A percentile compares a stretch with the other conserved stretches of the same genome.
These are phyloP conservation scores for Engraulis encrasicolus DNA, from an alignment of 2,113 vertebrate species.

Conservation along the genomic window DNA sequence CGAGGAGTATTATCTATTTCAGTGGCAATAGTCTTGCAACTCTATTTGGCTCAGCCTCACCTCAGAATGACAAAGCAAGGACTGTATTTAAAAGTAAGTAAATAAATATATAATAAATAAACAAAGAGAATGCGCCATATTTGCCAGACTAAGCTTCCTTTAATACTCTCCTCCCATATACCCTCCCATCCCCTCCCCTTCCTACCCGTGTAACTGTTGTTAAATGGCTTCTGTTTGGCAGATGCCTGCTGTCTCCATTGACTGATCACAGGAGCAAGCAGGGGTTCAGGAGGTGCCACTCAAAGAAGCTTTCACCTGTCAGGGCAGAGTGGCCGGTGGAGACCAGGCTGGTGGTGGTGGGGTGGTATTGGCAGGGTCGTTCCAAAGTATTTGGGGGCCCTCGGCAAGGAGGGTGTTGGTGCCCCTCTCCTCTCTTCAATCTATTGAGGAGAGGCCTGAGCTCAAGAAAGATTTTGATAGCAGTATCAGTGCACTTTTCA, in stretches of 20 bases:
- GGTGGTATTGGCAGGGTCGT: too few relatives aligned
- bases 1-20: background rate
- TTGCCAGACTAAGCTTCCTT: too few relatives aligned
- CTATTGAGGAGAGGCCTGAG: too few relatives aligned
- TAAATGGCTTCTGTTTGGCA: conserved; percentile 62
- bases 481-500: too few relatives aligned
- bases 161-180: conserved; percentile 7
- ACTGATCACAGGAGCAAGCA: background rate
- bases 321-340: conserved; percentile 42
- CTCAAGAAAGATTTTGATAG: too few relatives aligned
- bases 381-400: too few relatives aligned
- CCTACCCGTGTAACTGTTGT: conserved; percentile 48
- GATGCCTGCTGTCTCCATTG: conserved; percentile 31
- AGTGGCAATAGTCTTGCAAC: background rate
- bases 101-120: too few relatives aligned
- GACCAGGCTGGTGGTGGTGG: background rate
- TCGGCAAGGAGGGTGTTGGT: too few relatives aligned
- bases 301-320: conserved; percentile 37
- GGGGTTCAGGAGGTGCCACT: conserved; percentile 57
- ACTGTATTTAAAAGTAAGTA: background rate
- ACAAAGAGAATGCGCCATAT: background rate
- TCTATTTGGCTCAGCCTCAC: background rate
- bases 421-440: too few relatives aligned
- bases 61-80: background rate
- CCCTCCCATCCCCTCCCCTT: background rate